phyloP scores from a whole-genome alignment of 2,888 invertebrate species.

The Achlya flavicornis region DNA sequence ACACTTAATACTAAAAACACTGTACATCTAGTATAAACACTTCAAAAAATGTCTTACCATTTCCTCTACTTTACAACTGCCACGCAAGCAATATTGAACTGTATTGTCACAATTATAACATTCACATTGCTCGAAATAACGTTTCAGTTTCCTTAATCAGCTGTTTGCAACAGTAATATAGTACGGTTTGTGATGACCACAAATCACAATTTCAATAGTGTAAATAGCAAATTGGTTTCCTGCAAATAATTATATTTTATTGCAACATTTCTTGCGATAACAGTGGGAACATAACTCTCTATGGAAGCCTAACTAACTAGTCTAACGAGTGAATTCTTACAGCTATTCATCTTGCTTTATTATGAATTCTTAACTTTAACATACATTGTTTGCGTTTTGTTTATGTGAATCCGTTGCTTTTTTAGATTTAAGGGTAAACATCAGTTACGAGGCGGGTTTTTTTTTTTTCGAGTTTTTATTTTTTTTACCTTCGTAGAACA shows the following conservation, averaged over 20 bases:
- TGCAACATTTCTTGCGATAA: conserved; percentile 65
- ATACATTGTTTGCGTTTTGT: conserved; percentile 12
- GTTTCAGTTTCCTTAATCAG: conserved; percentile 24
- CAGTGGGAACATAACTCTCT: conserved; percentile 68
- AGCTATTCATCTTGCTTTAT: conserved; percentile 26
- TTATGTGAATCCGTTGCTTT: neutral
- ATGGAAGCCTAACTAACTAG: conserved; percentile 63
- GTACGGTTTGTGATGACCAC: conserved; percentile 39
- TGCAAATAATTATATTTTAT: conserved; percentile 81
- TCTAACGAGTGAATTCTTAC: conserved; percentile 50
- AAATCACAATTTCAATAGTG: conserved; percentile 69
- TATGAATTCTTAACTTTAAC: conserved; percentile 10
- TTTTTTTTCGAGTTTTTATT: no score
- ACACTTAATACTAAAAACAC: neutral
- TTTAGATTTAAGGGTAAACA: no score
- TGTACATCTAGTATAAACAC: neutral
- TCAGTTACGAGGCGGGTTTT: no score
- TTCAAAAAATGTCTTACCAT: conserved; percentile 4
- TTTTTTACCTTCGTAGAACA: no score
- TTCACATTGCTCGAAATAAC: neutral
- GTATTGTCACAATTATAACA: neutral
- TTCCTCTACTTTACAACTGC: neutral
- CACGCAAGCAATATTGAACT: conserved; percentile 1
- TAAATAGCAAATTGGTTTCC: conserved; percentile 74
- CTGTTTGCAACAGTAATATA: conserved; percentile 18